Evolutionary conservation across 2,113 vertebrate genomes (phyloP).

Genomic region (Ancistrus triradiatus): DNA sequence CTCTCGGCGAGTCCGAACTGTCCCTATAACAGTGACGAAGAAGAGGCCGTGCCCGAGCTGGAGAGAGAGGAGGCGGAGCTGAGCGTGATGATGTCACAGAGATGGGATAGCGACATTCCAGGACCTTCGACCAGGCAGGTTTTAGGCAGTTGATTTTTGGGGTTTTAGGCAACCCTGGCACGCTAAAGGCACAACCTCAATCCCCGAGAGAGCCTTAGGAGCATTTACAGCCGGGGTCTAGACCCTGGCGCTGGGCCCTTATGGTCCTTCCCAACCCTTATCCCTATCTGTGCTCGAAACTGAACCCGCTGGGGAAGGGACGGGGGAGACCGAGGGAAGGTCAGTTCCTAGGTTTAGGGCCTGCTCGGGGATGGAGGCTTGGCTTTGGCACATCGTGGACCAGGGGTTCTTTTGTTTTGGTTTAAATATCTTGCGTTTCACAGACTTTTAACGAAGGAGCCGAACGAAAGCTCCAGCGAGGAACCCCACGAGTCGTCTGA

Average conservation of each 20-base stretch:
- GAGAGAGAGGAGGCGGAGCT: conserved; percentile 90
- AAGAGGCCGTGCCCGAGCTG: conserved; percentile 85
- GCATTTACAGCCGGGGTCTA: too few species aligned
- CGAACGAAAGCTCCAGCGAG: conserved; percentile 77
- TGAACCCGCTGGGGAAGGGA: too few species aligned
- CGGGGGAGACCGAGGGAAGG: too few species aligned
- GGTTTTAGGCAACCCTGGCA: too few species aligned
- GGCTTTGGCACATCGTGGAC: too few species aligned
- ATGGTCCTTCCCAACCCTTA: too few species aligned
- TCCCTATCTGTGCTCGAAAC: too few species aligned
- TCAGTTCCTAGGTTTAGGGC: too few species aligned
- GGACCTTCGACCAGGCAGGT: conserved; percentile 66
- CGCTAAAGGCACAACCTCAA: too few species aligned
- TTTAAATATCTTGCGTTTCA: background rate
- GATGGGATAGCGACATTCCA: conserved; percentile 80
- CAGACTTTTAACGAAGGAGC: conserved; percentile 72
- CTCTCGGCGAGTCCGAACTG: conserved; percentile 69
- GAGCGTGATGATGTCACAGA: conserved; percentile 91
- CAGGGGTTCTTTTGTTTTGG: background rate
- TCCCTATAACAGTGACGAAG: conserved; percentile 91
- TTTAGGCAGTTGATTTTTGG: background rate
- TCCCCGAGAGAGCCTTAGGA: too few species aligned
- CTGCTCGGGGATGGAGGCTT: too few species aligned
- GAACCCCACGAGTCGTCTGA: conserved; percentile 84
- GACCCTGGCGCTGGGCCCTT: too few species aligned